Evolutionary conservation across 2,888 invertebrate genomes (phyloP), one percentile per base, ranked within the genome.

Genomic region (Ligdia adustata): DNA sequence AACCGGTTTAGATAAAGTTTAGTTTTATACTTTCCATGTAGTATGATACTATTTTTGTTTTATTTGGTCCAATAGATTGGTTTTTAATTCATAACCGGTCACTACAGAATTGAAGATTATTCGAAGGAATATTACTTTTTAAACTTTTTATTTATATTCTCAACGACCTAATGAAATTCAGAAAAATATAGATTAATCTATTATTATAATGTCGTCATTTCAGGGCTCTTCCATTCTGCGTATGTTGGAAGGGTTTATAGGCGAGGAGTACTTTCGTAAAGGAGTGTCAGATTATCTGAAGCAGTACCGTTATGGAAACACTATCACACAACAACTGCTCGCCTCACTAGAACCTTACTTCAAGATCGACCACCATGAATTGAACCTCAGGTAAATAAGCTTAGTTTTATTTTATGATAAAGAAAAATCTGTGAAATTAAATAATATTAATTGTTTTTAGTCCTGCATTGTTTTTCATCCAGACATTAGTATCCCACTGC

Each of bases 171-270:
- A 18, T 6, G 18, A 18, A 18, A 6, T 24, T 9, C 5, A 18
- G 18, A 2, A 18, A 24, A 24, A 2, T n/a, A 24, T 24, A 7
- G 24, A 9, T 11, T 12, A 4, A 4, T 5, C 12, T 28, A 6
- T 6, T 18, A 18, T 6, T 18, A 18, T 18, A 16, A 16, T n/a
- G n/a, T 38, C n/a, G 11, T 12, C 9, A 22, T 40, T 57, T 13
- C 64, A 96, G 95, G 97, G 97, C n/a, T 94, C 97, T 0, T 94
- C 97, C 0, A 86, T 98, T 4, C 91, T 98, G 39, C 91, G 97
- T 37, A 98, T 98, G 98, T 78, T 98, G 62, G 96, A 98, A 78
- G 91, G 93, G 33, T 95, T 97, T 54, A 92, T 97, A 34, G 94
- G 94, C 0, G 89, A 92, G 26, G 92, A 93, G 2, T 91, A 91